Conservation (phyloP, 2,888 invertebrate species). For the Eretmocerus hayati region DNA sequence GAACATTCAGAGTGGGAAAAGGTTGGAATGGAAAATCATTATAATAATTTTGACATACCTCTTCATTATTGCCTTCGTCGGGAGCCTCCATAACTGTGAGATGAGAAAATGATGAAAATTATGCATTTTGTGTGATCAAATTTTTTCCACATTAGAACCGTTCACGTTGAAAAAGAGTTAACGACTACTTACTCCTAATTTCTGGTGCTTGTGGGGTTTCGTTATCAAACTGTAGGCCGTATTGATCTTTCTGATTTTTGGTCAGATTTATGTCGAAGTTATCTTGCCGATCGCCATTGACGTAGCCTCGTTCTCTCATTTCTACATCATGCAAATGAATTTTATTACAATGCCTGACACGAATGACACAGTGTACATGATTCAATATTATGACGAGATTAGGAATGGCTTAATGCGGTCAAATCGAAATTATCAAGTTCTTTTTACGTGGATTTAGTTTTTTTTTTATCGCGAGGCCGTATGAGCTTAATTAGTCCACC, state of each 20-base stretch:
- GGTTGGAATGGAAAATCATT: too few relatives aligned
- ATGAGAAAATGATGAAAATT: too few relatives aligned
- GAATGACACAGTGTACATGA: too few relatives aligned
- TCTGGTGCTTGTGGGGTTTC: conserved; percentile 42
- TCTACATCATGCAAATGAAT: conserved; percentile 19
- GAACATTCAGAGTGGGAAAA: too few relatives aligned
- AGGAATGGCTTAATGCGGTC: too few relatives aligned
- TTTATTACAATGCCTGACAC: too few relatives aligned
- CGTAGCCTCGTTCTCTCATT: conserved; percentile 26
- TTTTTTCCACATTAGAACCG: too few relatives aligned
- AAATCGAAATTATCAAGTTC: too few relatives aligned
- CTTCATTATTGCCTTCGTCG: conserved; percentile 35
- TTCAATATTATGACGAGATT: too few relatives aligned
- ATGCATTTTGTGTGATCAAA: too few relatives aligned
- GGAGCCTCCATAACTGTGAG: conserved; percentile 38
- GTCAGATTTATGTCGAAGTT: conserved; percentile 67
- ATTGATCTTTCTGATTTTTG: conserved; percentile 65
- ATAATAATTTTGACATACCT: conserved; percentile 35
- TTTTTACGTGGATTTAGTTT: neutral
- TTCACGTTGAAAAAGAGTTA: neutral
- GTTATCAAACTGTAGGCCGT: conserved; percentile 63
- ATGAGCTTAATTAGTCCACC: too few relatives aligned
- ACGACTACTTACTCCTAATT: conserved; percentile 40
- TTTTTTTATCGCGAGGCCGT: neutral
- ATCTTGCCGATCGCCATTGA: conserved; percentile 37